A percentile compares a stretch with the other conserved stretches of the same genome.
These are phyloP conservation scores for Chelonus formosanus DNA, from an alignment of 2,888 invertebrate genomes.

Conservation along the genomic window DNA sequence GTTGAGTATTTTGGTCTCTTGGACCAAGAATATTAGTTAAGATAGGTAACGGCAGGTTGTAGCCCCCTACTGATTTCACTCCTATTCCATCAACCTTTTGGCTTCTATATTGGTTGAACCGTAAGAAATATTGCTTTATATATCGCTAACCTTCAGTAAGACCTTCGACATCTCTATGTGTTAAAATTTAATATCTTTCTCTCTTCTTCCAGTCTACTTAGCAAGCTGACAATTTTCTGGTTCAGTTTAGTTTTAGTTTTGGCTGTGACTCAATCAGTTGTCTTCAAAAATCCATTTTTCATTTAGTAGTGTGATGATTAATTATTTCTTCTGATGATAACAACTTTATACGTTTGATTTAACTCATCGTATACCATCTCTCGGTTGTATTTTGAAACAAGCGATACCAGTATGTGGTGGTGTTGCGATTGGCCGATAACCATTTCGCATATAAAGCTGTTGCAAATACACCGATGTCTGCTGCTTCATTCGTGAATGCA, in stretches of 20 bases:
- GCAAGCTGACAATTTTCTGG: constrained; percentile 32
- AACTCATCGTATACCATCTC: constrained; percentile 54
- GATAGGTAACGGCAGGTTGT: constrained; percentile 46
- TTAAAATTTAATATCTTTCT: constrained; percentile 19
- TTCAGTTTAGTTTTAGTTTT: constrained; percentile 14
- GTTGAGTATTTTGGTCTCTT: constrained; percentile 44
- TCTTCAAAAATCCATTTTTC: not conserved
- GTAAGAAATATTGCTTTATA: constrained; percentile 39
- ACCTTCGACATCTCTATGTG: constrained; percentile 31
- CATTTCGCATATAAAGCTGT: constrained; percentile 47
- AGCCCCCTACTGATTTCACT: constrained; percentile 52
- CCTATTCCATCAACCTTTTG: constrained; percentile 51
- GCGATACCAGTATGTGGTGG: constrained; percentile 42
- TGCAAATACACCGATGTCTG: constrained; percentile 26
- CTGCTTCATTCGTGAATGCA: constrained; percentile 15
- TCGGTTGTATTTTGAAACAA: constrained; percentile 57
- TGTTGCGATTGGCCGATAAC: constrained; percentile 57
- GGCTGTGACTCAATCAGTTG: not conserved
- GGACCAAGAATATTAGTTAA: constrained; percentile 20
- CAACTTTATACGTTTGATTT: not conserved
- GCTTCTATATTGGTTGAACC: constrained; percentile 40
- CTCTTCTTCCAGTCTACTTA: constrained; percentile 16
- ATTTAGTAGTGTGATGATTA: not conserved
- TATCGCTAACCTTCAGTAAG: constrained; percentile 28
- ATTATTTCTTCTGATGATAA: not conserved